phyloP scores from a whole-genome alignment of 2,113 vertebrate species.

The Cacatua alba region DNA sequence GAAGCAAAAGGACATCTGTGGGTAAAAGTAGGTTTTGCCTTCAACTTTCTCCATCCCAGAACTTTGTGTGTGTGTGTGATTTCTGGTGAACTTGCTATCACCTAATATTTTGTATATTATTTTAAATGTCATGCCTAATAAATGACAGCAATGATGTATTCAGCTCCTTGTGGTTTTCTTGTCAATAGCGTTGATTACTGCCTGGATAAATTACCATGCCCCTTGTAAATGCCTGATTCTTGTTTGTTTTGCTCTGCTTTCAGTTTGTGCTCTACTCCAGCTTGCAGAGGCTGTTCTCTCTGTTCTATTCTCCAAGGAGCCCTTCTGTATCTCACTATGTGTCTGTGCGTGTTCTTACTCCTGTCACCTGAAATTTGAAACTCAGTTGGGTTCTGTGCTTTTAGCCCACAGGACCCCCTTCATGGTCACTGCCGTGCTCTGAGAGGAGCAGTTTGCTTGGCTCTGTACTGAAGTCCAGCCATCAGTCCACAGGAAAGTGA shows the following conservation, averaged over 20 bases:
- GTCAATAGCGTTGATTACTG: background rate
- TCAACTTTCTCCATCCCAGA: background rate
- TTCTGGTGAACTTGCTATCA: background rate
- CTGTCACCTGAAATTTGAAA: background rate
- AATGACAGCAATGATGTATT: background rate
- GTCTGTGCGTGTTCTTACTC: background rate
- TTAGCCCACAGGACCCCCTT: background rate
- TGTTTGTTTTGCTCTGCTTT: background rate
- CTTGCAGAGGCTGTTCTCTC: background rate
- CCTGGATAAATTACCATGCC: background rate
- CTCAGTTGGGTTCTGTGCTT: background rate
- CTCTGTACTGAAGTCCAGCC: background rate
- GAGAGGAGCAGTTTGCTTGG: background rate
- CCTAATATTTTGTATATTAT: background rate
- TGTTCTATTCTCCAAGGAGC: background rate
- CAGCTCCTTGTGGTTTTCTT: background rate
- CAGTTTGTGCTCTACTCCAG: background rate
- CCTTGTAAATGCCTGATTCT: background rate
- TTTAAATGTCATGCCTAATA: background rate
- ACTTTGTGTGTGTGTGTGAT: background rate
- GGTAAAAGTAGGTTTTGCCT: background rate
- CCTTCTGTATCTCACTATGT: background rate
- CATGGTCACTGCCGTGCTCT: accelerated
- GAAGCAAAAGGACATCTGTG: background rate
- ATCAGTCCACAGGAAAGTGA: background rate